phyloP scores from a whole-genome alignment of 2,113 vertebrate species.

The Oreochromis niloticus region DNA sequence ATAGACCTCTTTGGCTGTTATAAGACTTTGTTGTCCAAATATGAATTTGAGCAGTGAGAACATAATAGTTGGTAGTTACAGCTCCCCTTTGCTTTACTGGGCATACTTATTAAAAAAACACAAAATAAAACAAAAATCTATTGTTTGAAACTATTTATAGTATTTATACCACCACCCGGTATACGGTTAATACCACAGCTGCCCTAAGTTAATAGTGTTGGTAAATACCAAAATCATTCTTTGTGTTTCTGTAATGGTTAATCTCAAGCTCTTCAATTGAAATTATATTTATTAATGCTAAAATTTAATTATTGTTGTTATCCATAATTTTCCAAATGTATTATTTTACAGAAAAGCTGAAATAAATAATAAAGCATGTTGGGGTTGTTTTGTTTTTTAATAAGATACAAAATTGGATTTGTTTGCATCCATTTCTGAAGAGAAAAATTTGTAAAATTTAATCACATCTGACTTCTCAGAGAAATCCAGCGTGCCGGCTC shows the following conservation, averaged over 20 bases:
- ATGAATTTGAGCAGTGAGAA: background rate
- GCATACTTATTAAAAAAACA: background rate
- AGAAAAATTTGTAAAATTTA: background rate
- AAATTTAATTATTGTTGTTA: background rate
- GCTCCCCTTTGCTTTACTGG: background rate
- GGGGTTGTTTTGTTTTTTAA: too few species aligned
- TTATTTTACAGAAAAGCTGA: background rate
- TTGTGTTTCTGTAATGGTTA: background rate
- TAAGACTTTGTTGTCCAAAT: background rate
- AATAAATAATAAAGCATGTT: background rate
- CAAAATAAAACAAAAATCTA: background rate
- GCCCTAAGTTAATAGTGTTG: background rate
- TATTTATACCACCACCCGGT: background rate
- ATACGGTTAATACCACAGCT: background rate
- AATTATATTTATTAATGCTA: background rate
- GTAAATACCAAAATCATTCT: background rate
- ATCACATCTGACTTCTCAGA: background rate
- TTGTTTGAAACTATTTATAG: background rate
- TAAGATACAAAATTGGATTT: background rate
- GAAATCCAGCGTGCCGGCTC: rapidly evolving
- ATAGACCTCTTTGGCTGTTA: background rate
- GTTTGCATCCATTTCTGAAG: background rate
- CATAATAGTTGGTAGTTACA: background rate
- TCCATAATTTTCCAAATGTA: background rate
- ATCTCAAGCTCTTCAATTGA: background rate